Conservation (phyloP, 1,140 invertebrate species). For the Eurosta solidaginis region DNA sequence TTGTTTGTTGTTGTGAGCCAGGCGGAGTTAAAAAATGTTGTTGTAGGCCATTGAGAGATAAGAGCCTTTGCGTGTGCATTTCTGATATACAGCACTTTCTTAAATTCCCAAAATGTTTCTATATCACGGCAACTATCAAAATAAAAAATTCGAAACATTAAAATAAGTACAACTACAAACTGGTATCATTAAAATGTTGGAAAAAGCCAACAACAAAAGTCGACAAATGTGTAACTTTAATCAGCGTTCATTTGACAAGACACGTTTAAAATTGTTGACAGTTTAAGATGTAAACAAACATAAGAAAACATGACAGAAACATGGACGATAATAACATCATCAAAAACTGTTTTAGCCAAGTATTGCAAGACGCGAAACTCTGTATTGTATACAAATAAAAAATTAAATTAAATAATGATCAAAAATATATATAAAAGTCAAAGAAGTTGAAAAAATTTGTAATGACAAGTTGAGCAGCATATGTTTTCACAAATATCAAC, state of each 20-base stretch:
- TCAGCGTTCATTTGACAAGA: background rate
- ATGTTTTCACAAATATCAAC: conserved; percentile 18
- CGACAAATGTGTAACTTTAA: background rate
- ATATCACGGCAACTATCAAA: background rate
- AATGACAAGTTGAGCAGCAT: background rate
- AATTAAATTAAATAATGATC: background rate
- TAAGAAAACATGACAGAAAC: background rate
- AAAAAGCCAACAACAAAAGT: background rate
- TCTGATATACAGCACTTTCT: too few species aligned
- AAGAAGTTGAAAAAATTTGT: conserved; percentile 14
- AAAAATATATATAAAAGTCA: background rate
- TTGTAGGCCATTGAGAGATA: too few species aligned
- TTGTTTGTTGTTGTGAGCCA: too few species aligned
- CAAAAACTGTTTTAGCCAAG: background rate
- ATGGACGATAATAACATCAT: conserved; percentile 18
- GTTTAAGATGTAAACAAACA: background rate
- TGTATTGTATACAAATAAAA: background rate
- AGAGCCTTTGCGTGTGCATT: too few species aligned
- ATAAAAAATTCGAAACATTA: background rate
- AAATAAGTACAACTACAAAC: background rate
- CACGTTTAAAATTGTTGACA: conserved; percentile 11
- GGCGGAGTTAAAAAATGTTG: too few species aligned
- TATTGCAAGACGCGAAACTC: background rate
- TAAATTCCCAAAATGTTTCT: too few species aligned
- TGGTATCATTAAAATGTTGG: background rate